Percentiles rank a stretch among this genome's conserved stretches.
These are phyloP conservation scores for Alviniconcha strummeri DNA, from an alignment of 2,888 invertebrate genomes.

Conservation along the genomic window DNA sequence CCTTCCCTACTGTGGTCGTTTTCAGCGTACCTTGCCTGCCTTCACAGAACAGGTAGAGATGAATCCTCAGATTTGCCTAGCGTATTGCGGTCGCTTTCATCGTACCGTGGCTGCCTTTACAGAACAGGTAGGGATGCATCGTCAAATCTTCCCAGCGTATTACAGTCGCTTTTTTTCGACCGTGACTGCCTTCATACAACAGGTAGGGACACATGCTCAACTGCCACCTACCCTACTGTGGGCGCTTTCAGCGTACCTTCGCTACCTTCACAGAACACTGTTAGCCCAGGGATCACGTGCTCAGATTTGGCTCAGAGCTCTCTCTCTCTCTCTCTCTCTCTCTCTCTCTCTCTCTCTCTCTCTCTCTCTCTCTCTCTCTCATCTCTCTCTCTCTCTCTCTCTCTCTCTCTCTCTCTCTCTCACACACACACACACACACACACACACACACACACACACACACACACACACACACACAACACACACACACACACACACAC, in stretches of 20 bases:
- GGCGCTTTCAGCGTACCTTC: constrained; percentile 1
- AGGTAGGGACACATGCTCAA: constrained; percentile 45
- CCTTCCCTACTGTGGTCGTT: constrained; percentile 47
- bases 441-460: too few relatives aligned
- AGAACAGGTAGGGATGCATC: neutral
- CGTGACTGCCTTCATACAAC: too few relatives aligned
- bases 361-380: too few relatives aligned
- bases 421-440: too few relatives aligned
- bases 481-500: too few relatives aligned
- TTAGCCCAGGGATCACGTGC: neutral
- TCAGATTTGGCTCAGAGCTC: neutral
- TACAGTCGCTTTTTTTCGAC: too few relatives aligned
- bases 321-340: neutral
- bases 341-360: too few relatives aligned
- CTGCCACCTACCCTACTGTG: constrained; percentile 52
- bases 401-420: too few relatives aligned
- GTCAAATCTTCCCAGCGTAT: neutral
- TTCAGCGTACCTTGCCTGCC: neutral
- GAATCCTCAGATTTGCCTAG: constrained; percentile 2
- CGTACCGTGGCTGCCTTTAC: too few relatives aligned
- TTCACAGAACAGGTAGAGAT: constrained; percentile 8
- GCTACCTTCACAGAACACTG: constrained; percentile 5
- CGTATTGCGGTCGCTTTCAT: too few relatives aligned
- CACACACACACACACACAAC: too few relatives aligned
- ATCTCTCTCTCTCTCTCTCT: too few relatives aligned